Evolutionary conservation across 2,797 vertebrate species (phyloP).

Genomic region (Meda fulgida): DNA sequence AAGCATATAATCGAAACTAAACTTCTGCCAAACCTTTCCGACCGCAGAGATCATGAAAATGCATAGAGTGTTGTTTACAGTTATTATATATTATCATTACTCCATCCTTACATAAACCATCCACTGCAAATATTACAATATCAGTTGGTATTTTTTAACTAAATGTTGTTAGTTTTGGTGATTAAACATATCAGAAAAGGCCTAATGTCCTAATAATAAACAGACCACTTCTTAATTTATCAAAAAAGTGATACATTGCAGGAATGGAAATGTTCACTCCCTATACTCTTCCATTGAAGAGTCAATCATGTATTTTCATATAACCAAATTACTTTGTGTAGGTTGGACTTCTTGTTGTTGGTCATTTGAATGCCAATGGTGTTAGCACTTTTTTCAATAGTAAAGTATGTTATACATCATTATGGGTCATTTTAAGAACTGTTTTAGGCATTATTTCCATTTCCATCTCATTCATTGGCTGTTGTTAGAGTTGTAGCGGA

Average conservation of each 20-base stretch:
- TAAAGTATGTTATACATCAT: not conserved
- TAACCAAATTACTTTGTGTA: conserved; percentile 7
- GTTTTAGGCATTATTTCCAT: not conserved
- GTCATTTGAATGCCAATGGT: not conserved
- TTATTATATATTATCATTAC: not conserved
- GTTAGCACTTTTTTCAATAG: not conserved
- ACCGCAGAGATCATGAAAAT: not conserved
- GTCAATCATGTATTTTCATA: conserved; percentile 10
- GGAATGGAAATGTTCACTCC: not conserved
- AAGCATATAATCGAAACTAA: conserved; percentile 9
- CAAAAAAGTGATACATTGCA: not conserved
- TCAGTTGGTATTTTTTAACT: not conserved
- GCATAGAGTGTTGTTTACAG: not conserved
- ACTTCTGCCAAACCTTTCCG: not conserved
- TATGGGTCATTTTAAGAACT: not conserved
- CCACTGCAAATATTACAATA: not conserved
- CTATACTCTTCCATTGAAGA: not conserved
- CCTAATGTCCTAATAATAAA: not conserved
- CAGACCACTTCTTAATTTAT: not conserved
- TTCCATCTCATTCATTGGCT: not conserved
- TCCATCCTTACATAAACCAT: not conserved
- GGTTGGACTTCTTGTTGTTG: conserved; percentile 2
- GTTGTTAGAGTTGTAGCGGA: not conserved
- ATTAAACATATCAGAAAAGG: not conserved
- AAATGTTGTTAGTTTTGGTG: not conserved